These are phyloP conservation scores for Poeciliopsis prolifica DNA, from an alignment of 2,113 vertebrate species.

Conservation along the genomic window DNA sequence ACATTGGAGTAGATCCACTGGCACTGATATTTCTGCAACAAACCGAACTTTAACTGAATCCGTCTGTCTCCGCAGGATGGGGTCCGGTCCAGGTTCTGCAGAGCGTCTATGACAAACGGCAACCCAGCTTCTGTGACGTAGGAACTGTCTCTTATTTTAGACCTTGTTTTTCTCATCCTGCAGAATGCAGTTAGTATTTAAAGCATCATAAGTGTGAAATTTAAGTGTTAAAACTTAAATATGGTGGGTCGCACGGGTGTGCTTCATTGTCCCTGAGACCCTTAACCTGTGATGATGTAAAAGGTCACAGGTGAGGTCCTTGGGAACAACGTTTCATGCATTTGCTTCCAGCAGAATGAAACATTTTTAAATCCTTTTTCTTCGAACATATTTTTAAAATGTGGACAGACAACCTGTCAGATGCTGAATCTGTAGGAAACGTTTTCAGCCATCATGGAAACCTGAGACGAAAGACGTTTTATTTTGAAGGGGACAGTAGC, in stretches of 20 bases:
- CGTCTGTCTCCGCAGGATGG: constrained; percentile 48
- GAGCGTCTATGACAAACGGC: constrained; percentile 40
- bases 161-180: neutral
- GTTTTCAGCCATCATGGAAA: constrained; percentile 27
- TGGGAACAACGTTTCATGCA: constrained; percentile 86
- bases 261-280: constrained; percentile 93
- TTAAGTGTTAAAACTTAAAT: neutral
- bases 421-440: constrained; percentile 1
- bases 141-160: constrained; percentile 5
- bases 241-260: constrained; percentile 37
- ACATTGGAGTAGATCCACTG: neutral
- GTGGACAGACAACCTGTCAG: neutral
- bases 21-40: neutral
- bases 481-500: constrained; percentile 65
- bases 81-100: constrained; percentile 14
- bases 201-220: neutral
- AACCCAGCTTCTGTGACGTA: constrained; percentile 21
- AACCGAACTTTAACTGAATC: constrained; percentile 14
- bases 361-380: neutral
- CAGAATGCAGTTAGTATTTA: neutral
- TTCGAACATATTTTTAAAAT: neutral
- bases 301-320: constrained; percentile 96
- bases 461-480: constrained; percentile 8
- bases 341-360: constrained; percentile 28
- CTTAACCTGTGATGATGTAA: constrained; percentile 93